phyloP scores from a whole-genome alignment of 1,140 invertebrate genomes.

The Telenomus remus region DNA sequence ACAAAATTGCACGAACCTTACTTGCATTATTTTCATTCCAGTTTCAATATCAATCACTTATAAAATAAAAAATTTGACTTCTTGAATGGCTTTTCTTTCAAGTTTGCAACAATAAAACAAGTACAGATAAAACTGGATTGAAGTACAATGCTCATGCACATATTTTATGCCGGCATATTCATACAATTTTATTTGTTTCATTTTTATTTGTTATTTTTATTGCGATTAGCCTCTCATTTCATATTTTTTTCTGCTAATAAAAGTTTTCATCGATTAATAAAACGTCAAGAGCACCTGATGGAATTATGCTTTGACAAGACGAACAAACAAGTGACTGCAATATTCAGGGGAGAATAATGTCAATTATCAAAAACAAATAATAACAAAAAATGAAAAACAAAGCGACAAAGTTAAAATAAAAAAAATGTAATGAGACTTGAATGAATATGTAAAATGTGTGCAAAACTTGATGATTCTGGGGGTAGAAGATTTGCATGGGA shows the following conservation, averaged over 20 bases:
- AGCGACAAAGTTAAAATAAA: constrained; percentile 5
- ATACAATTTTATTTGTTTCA: constrained; percentile 59
- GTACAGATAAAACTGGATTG: constrained; percentile 56
- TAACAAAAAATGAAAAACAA: too few relatives aligned
- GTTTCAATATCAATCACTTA: constrained; percentile 26
- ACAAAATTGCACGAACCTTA: constrained; percentile 61
- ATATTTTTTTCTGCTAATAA: constrained; percentile 7
- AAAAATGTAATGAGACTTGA: not conserved
- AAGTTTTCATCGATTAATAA: constrained; percentile 54
- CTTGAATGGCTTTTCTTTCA: not conserved
- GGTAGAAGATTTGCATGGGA: not conserved
- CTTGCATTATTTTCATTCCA: constrained; percentile 60
- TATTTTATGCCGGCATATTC: constrained; percentile 76
- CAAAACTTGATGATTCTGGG: constrained; percentile 3
- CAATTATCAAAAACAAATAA: not conserved
- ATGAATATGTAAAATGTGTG: constrained; percentile 37
- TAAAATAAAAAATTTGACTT: not conserved
- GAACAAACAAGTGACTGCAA: too few relatives aligned
- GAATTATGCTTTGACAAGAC: too few relatives aligned
- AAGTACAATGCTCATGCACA: constrained; percentile 66
- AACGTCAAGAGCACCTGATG: constrained; percentile 33
- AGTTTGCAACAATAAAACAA: not conserved
- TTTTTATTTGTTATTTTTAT: constrained; percentile 44
- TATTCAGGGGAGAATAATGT: not conserved
- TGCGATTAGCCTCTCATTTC: constrained; percentile 16